Percentiles rank a stretch among this genome's conserved stretches.
Conservation (phyloP, 1,140 invertebrate species). For the Lanistes nyassanus region DNA sequence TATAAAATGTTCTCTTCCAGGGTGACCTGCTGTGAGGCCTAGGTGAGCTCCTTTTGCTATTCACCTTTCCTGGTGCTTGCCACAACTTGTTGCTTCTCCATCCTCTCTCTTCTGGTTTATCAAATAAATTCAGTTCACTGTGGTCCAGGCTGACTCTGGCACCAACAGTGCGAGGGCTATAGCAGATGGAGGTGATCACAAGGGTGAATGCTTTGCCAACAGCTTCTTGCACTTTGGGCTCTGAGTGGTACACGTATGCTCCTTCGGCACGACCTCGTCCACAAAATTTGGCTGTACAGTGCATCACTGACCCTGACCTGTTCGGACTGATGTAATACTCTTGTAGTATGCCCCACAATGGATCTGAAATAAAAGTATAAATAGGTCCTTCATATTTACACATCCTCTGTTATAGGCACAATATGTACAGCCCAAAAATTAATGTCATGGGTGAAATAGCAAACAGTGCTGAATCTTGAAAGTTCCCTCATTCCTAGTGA, state of each 20-base stretch:
- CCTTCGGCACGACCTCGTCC: conserved; percentile 31
- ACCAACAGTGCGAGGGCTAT: conserved; percentile 38
- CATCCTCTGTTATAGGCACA: neutral
- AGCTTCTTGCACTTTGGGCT: conserved; percentile 35
- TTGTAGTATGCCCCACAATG: conserved; percentile 17
- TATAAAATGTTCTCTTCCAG: no score
- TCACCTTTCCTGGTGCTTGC: no score
- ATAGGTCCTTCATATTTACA: neutral
- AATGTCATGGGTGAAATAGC: no score
- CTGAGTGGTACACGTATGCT: conserved; percentile 33
- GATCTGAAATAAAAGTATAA: conserved; percentile 25
- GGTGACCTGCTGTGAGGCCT: no score
- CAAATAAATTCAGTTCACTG: conserved; percentile 29
- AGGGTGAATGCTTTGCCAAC: conserved; percentile 37
- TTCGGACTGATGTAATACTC: conserved; percentile 26
- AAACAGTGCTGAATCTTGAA: no score
- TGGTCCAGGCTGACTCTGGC: conserved; percentile 36
- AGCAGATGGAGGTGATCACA: conserved; percentile 38
- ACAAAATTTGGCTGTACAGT: conserved; percentile 50
- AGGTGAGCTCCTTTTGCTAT: no score
- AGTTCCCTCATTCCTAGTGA: no score
- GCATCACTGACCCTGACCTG: conserved; percentile 32
- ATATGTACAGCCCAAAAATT: no score
- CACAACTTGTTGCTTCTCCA: conserved; percentile 6
- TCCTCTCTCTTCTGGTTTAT: conserved; percentile 38